Percentiles rank a stretch among this genome's conserved stretches.
Conservation (phyloP, 2,888 invertebrate species). For the Ethmia dodecea region DNA sequence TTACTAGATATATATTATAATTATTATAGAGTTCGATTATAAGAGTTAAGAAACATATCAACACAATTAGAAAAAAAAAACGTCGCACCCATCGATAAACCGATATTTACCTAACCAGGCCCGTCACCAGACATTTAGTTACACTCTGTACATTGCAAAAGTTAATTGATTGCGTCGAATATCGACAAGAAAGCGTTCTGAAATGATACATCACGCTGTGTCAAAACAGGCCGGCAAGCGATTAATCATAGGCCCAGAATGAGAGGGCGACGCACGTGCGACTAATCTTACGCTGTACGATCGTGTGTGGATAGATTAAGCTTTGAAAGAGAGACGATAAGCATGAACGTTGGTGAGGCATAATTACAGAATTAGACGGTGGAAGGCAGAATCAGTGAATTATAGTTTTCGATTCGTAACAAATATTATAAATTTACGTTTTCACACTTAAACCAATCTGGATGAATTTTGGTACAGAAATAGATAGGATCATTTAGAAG, state of each 20-base stretch:
- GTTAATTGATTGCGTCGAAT: conserved; percentile 61
- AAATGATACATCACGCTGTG: conserved; percentile 71
- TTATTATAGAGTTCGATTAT: too few species aligned
- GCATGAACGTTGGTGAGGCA: too few species aligned
- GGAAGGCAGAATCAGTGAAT: too few species aligned
- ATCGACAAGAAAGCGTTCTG: conserved; percentile 62
- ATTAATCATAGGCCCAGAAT: conserved; percentile 56
- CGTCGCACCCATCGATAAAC: background rate
- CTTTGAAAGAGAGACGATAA: conserved; percentile 4
- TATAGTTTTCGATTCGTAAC: too few species aligned
- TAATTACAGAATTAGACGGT: too few species aligned
- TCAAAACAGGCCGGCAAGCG: conserved; percentile 54
- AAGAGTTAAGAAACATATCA: background rate
- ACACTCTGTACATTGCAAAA: conserved; percentile 20
- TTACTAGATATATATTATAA: too few species aligned
- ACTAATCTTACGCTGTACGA: conserved; percentile 53
- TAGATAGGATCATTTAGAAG: too few species aligned
- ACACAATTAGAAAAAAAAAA: background rate
- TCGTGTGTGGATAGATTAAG: conserved; percentile 22
- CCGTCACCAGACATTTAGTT: conserved; percentile 8
- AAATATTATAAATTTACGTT: too few species aligned
- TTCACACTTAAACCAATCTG: too few species aligned
- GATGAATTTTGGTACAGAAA: too few species aligned
- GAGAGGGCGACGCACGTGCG: conserved; percentile 48
- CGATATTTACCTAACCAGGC: background rate